Evolutionary conservation across 2,113 vertebrate species (phyloP).

Genomic region (Microcebus griseorufus): DNA sequence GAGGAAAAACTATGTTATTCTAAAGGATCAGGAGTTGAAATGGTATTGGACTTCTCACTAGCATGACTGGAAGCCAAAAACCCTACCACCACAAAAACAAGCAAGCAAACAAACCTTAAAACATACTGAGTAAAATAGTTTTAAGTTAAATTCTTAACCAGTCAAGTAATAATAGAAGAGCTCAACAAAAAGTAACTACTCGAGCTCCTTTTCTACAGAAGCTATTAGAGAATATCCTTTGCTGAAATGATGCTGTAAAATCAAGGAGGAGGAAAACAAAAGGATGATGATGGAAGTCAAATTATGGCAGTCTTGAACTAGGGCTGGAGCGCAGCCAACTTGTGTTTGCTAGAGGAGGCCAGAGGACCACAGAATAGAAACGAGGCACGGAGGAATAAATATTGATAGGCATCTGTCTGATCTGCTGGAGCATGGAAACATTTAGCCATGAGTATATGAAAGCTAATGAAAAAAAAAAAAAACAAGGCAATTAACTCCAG

Average conservation of each 20-base stretch:
- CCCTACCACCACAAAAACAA: not conserved
- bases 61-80: not conserved
- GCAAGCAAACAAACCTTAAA: not conserved
- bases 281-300: not conserved
- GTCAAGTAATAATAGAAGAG: not conserved
- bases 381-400: not conserved
- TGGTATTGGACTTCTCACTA: not conserved
- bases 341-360: not conserved
- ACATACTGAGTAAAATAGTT: not conserved
- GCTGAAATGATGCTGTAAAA: not conserved
- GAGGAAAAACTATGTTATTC: not conserved
- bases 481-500: not conserved
- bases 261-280: not conserved
- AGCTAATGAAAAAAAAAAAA: not conserved
- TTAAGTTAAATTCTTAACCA: not conserved
- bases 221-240: not conserved
- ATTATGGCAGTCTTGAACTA: fast-evolving
- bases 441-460: not conserved
- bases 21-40: not conserved
- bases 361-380: not conserved
- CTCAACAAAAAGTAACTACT: not conserved
- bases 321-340: not conserved
- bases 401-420: not conserved
- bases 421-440: not conserved
- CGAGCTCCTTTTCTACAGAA: not conserved